Base-by-base conservation (phyloP, 1,140 invertebrate species). In the Helicorthomorpha holstii region DNA sequence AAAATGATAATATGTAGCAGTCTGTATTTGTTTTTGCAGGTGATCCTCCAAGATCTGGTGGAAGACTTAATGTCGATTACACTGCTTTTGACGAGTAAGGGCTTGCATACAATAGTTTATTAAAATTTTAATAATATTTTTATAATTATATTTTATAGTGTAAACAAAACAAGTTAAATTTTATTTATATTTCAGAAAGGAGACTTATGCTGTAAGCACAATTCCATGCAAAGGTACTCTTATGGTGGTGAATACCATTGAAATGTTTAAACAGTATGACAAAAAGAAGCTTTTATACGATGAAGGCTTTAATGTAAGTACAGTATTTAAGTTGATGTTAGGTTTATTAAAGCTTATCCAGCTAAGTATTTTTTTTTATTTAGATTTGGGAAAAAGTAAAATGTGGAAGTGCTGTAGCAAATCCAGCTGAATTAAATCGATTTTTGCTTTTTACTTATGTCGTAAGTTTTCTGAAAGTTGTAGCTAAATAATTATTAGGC, bases 231-330 rank as follows among this genome's bases (percentile, higher is more conserved):
- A 67, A 55, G 91, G 90, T 10, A 73, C 70, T 51, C 68, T 93
- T 45, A 70, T 86, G 45, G 89, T 90, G 64, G 87, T 79, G 61
- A 95, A 95, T 66, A 94, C 88, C 1, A 73, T 90, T 26, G 88
- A 95, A 63, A 75, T 79, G 34, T 96, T 93, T 63, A 88, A 88
- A 63, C 70, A 76, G 47, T 76, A 74, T 58, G 79, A 93, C 66
- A 91, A 92, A 66, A 76, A 78, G 49, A 61, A 72, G 27, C 68
- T 94, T 14, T 71, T 94, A 1, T 73, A 78, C 45, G 61, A 67
- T 23, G 65, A 78, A 60, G 86, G 84, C 16, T 66, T 73, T 57
- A 61, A 73, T 53, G 66, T 69, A 53, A 54, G 56, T 27, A 25
- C 14, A 38, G 21, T 7, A 23, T 41, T 19, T 3, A 49, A 41